Base-by-base conservation (phyloP, 2,797 vertebrate species). In the Lophotriccus pileatus region DNA sequence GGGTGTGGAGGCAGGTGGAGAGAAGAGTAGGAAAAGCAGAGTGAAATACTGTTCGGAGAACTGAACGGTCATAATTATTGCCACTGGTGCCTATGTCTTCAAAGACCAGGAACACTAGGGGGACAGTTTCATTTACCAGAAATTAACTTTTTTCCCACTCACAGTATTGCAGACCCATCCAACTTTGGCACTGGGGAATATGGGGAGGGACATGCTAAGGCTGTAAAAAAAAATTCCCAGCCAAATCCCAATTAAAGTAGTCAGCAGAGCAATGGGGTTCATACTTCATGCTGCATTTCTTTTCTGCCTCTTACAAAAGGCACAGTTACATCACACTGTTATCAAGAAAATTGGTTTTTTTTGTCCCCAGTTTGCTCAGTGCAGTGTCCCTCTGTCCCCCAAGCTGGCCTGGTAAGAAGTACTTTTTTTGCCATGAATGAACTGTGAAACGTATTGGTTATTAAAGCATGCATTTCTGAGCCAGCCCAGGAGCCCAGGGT, bases 21-120 rank as follows among this genome's bases (percentile, higher is more conserved):
- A 97, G 80, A 97, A 97, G 96, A 97, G 96, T 75, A 97, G 86
- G 96, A 97, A 96, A 97, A 97, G 95, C 90, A 97, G 85, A 97
- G 95, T 97, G 97, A 97, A 97, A 97, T 90, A 97, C 82, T 96
- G 94, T 97, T 96, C 5, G 2, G 88, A 96, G 92, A 96, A 96
- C 91, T 74, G 75, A 92, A 95, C 1, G 77, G 72, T 96, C 94
- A 96, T 56, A 89, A 91, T 92, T 68, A 95, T 78, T 87, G 96
- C 89, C 95, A 94, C 59, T 2, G 10, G 89, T 87, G 84, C 90
- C 97, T 94, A 88, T 14, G 23, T 66, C 90, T 95, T 90, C 93
- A 84, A 94, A 86, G 93, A 95, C 93, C 89, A 95, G 92, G 90
- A 95, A 96, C 94, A 96, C 90, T 60, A 92, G 93, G 90, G 93